Evolutionary conservation across 2,113 vertebrate genomes (phyloP), one percentile per base, ranked within the genome.

Genomic region (Hypocryptadius cinnamomeus): DNA sequence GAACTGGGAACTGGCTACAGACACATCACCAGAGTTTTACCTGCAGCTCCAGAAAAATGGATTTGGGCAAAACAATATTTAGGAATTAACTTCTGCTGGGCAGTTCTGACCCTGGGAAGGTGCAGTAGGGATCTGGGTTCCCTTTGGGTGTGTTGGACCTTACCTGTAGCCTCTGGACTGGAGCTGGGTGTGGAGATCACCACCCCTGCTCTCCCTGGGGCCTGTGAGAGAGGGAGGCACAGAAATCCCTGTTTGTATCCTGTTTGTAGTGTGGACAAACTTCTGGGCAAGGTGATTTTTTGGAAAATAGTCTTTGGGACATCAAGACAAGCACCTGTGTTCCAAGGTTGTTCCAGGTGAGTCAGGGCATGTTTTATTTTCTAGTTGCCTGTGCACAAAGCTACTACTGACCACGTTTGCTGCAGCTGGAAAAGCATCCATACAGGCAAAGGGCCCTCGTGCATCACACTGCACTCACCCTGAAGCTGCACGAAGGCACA

Each of bases 21-120:
- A 28, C 1, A 0, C 1, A 0, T 33, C 59, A 17, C 20, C 24
- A 9, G 18, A n/a, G 10, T 23, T 54, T 59, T 30, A 20, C 8
- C 2, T 3, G 31, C 10, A 10, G 22, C 65, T 73, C 10, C n/a
- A 50, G 51, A 44, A 66, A 39, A 63, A 6, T 37, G 57, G 23
- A 16, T 8, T 64, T 45, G 17, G 1, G 11, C 40, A 40, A 31
- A 45, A 12, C 8, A 10, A 5, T 11, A 37, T 8, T 45, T 48
- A 4, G 12, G 30, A n/a, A 12, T 40, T 25, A 20, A 44, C 10
- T 50, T 35, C 3, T 33, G 24, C 17, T 35, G 31, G 31, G 60
- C n/a, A 74, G 37, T 9, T 9, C 28, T 15, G 44, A 13, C 13
- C 45, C 20, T 25, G 25, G 56, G 44, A 48, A 37, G 17, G 35